Conservation (phyloP, 2,888 invertebrate species). For the Tupiocoris notatus region DNA sequence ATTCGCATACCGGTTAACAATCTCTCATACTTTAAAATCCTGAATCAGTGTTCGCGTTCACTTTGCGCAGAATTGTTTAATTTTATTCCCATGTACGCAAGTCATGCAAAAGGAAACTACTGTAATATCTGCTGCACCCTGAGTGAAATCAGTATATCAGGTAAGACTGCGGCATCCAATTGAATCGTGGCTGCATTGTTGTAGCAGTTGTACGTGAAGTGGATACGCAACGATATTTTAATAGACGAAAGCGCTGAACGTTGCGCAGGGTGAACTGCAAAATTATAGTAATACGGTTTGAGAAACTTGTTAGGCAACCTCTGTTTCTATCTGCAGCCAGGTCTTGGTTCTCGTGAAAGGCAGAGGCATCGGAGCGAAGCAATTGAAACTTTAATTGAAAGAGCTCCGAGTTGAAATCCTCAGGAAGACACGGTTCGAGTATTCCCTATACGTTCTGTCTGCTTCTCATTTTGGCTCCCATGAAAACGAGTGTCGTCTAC, state of each 20-base stretch:
- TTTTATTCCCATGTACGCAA: too few species aligned
- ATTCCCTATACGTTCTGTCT: neutral
- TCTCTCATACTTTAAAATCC: too few species aligned
- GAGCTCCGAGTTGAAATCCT: neutral
- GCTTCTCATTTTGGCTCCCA: neutral
- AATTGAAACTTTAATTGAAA: slow-evolving; percentile 43
- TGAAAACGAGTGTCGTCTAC: neutral
- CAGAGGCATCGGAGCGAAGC: neutral
- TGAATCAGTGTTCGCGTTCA: too few species aligned
- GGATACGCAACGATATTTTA: neutral
- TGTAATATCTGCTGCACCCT: too few species aligned
- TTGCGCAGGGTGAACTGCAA: slow-evolving; percentile 2
- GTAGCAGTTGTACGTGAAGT: neutral
- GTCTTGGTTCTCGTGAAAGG: neutral
- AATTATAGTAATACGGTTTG: slow-evolving; percentile 42
- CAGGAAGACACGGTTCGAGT: neutral
- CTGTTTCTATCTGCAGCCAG: slow-evolving; percentile 11
- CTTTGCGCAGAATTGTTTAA: too few species aligned
- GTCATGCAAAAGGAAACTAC: too few species aligned
- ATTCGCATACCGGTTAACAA: too few species aligned
- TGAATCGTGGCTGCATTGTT: neutral
- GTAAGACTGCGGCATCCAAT: too few species aligned
- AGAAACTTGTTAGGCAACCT: slow-evolving; percentile 39
- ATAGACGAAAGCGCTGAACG: neutral
- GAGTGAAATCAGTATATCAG: too few species aligned